phyloP scores from a whole-genome alignment of 2,797 vertebrate genomes.

The Clangula hyemalis region DNA sequence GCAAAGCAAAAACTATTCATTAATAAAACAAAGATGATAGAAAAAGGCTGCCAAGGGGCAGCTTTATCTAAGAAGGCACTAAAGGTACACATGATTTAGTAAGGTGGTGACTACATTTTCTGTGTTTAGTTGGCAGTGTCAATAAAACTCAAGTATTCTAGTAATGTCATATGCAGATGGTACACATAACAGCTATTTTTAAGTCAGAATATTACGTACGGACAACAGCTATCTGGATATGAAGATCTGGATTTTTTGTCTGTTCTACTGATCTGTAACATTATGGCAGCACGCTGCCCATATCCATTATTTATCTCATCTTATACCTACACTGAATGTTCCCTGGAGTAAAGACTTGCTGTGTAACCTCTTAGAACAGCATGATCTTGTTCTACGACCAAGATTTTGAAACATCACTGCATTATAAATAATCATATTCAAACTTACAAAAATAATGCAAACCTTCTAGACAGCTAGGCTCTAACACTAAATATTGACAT shows the following conservation, averaged over 20 bases:
- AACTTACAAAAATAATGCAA: not conserved
- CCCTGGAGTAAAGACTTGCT: not conserved
- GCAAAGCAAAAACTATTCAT: slow-evolving; percentile 62
- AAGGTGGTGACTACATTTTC: slow-evolving; percentile 41
- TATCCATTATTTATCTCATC: not conserved
- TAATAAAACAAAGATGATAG: slow-evolving; percentile 66
- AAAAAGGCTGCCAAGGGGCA: slow-evolving; percentile 66
- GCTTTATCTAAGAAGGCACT: slow-evolving; percentile 60
- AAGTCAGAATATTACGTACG: not conserved
- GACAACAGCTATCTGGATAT: not conserved
- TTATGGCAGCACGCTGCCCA: not conserved
- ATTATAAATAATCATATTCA: not conserved
- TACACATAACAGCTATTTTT: not conserved
- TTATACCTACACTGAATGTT: not conserved
- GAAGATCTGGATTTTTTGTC: not conserved
- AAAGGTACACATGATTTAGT: slow-evolving; percentile 39
- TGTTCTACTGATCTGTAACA: not conserved
- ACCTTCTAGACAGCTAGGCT: not conserved
- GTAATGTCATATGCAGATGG: not conserved
- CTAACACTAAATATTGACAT: not conserved
- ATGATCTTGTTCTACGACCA: not conserved
- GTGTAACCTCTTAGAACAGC: not conserved
- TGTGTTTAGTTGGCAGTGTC: not conserved
- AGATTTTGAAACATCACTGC: not conserved
- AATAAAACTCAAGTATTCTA: not conserved